Percentiles rank a stretch among this genome's conserved stretches.
Conservation (phyloP, 2,113 vertebrate species). For the Sitta europaea region DNA sequence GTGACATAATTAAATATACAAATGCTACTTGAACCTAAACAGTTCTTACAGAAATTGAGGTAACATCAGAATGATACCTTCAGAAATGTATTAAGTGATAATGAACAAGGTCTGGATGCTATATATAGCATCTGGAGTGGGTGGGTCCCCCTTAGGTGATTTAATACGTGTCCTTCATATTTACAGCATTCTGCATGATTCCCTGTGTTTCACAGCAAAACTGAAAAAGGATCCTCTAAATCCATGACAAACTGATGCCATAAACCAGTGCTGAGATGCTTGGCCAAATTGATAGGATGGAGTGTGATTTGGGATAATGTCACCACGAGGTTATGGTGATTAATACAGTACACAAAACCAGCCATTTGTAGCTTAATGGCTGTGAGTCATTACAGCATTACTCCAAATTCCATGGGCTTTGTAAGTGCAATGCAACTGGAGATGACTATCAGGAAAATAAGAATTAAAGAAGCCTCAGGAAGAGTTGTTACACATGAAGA, state of each 20-base stretch:
- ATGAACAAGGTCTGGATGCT: not conserved
- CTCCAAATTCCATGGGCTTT: not conserved
- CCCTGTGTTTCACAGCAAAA: not conserved
- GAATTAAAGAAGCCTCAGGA: not conserved
- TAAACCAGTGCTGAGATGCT: not conserved
- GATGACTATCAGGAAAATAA: not conserved
- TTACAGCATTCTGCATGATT: not conserved
- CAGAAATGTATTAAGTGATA: not conserved
- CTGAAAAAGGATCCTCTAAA: not conserved
- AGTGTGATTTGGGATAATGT: not conserved
- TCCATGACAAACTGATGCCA: not conserved
- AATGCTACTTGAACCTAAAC: not conserved
- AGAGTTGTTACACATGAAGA: not conserved
- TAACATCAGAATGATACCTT: not conserved
- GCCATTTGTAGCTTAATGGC: not conserved
- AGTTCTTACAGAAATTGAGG: conserved; percentile 5
- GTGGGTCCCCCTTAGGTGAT: not conserved
- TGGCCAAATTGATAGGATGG: not conserved
- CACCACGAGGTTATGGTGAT: not conserved
- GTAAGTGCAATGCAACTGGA: not conserved
- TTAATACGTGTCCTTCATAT: not conserved
- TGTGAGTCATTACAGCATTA: not conserved
- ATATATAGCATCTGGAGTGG: not conserved
- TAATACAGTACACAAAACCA: not conserved
- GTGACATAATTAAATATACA: conserved; percentile 46